These are phyloP conservation scores for Corythornis vintsioides DNA, from an alignment of 2,113 vertebrate species.

Conservation along the genomic window DNA sequence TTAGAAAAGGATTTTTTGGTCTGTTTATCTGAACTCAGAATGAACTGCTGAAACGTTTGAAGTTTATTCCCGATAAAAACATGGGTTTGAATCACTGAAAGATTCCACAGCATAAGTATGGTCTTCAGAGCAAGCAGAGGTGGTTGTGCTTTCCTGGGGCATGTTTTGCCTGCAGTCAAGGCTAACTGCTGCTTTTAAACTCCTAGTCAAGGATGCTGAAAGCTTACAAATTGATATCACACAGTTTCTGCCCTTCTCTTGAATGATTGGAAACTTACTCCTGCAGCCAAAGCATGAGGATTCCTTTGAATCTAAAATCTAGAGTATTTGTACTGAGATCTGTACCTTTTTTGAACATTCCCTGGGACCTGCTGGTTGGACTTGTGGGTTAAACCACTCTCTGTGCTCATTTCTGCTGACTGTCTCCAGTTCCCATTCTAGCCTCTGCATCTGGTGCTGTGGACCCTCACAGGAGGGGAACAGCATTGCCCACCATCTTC, in stretches of 20 bases:
- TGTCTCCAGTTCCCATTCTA: not conserved
- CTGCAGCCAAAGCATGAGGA: not conserved
- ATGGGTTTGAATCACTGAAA: not conserved
- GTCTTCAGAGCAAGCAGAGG: slow-evolving; percentile 4
- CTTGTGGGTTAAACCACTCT: not conserved
- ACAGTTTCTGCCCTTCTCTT: not conserved
- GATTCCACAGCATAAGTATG: not conserved
- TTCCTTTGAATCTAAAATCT: not conserved
- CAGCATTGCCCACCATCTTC: not conserved
- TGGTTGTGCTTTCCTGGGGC: not conserved
- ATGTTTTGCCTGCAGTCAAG: not conserved
- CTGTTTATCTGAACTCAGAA: slow-evolving; percentile 41
- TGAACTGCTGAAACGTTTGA: slow-evolving; percentile 43
- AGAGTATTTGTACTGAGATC: not conserved
- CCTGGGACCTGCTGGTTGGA: not conserved
- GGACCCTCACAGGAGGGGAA: not conserved
- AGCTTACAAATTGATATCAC: not conserved
- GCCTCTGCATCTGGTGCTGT: not conserved
- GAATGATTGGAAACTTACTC: not conserved
- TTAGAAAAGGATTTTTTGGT: slow-evolving; percentile 25
- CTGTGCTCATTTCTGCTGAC: not conserved
- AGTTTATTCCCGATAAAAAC: slow-evolving; percentile 30
- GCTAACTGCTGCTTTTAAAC: not conserved
- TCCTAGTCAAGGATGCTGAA: not conserved
- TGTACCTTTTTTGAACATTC: not conserved